phyloP scores from a whole-genome alignment of 2,797 vertebrate species.

The Sebastiscus tertius region DNA sequence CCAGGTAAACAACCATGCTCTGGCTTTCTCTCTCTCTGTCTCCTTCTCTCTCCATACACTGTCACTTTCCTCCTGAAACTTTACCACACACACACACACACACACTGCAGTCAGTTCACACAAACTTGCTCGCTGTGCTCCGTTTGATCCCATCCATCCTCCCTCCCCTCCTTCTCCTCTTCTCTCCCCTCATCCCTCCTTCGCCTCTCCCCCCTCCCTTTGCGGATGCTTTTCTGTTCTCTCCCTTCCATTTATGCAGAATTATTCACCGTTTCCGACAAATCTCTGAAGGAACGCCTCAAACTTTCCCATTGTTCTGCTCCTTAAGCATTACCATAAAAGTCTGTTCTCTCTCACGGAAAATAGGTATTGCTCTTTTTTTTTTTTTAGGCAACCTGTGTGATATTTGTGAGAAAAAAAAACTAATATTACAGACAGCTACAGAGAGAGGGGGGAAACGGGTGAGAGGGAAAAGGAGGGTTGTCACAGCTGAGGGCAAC shows the following conservation, averaged over 20 bases:
- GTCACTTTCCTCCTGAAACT: slow-evolving; percentile 56
- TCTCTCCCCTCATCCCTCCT: not conserved
- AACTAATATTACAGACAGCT: slow-evolving; percentile 43
- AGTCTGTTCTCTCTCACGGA: slow-evolving; percentile 45
- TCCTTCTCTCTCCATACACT: slow-evolving; percentile 38
- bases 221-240: slow-evolving; percentile 59
- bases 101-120: slow-evolving; percentile 49
- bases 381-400: slow-evolving; percentile 44
- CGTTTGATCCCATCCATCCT: slow-evolving; percentile 71
- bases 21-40: slow-evolving; percentile 31
- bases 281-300: slow-evolving; percentile 68
- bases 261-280: slow-evolving; percentile 74
- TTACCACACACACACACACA: slow-evolving; percentile 22
- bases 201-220: slow-evolving; percentile 39
- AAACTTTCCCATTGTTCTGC: slow-evolving; percentile 71
- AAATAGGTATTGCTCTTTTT: slow-evolving; percentile 28
- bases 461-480: slow-evolving; percentile 6
- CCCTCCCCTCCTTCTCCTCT: slow-evolving; percentile 11
- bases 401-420: slow-evolving; percentile 59
- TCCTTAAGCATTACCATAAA: slow-evolving; percentile 71
- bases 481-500: slow-evolving; percentile 32
- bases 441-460: not conserved
- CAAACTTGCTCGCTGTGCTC: slow-evolving; percentile 62
- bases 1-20: slow-evolving; percentile 68
- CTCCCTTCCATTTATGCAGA: slow-evolving; percentile 74